Conservation (phyloP, 2,888 invertebrate genomes). For the Cheilosia urbana region DNA sequence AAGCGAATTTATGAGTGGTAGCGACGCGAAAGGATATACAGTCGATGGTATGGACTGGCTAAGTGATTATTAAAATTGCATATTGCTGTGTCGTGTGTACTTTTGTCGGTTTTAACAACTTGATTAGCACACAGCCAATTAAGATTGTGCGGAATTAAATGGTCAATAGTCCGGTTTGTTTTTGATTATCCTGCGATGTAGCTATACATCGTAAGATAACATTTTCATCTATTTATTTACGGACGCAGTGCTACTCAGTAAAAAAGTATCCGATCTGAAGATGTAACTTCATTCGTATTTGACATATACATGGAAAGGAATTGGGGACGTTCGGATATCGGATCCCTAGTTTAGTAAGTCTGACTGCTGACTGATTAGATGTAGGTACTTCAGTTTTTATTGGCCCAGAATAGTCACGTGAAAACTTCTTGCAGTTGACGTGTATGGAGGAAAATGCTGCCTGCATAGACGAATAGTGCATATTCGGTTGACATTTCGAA, state of each 20-base stretch:
- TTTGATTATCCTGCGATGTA: background rate
- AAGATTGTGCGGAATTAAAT: conserved; percentile 51
- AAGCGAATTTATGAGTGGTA: conserved; percentile 59
- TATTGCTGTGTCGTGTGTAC: conserved; percentile 5
- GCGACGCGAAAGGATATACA: conserved; percentile 37
- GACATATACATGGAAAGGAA: too few relatives aligned
- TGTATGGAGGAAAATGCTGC: too few relatives aligned
- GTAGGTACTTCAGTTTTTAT: too few relatives aligned
- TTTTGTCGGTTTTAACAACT: conserved; percentile 65
- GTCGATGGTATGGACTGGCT: conserved; percentile 20
- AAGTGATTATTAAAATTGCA: conserved; percentile 60
- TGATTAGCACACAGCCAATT: conserved; percentile 70
- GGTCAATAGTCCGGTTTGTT: background rate
- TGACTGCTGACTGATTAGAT: too few relatives aligned
- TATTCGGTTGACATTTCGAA: too few relatives aligned
- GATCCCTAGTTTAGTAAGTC: too few relatives aligned
- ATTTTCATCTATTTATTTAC: conserved; percentile 26
- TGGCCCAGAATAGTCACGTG: too few relatives aligned
- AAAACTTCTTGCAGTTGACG: too few relatives aligned
- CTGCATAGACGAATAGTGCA: too few relatives aligned
- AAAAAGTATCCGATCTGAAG: background rate
- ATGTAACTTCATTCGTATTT: too few relatives aligned
- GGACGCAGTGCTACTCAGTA: background rate
- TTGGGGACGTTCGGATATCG: too few relatives aligned
- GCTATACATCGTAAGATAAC: background rate